Evolutionary conservation across 2,113 vertebrate species (phyloP).

Genomic region (Oreotragus oreotragus): DNA sequence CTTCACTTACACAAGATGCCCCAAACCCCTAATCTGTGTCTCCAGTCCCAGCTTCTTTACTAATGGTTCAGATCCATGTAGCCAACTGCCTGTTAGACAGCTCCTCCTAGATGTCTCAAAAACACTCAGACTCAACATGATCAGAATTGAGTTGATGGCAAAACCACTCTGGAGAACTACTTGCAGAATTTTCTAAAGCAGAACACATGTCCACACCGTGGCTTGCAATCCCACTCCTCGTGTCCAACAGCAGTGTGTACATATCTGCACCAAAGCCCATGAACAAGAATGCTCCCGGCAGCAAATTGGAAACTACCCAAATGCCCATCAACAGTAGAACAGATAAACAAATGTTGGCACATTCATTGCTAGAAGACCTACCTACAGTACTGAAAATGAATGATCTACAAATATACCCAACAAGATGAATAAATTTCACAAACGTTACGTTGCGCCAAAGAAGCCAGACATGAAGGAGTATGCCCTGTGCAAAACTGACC

Average conservation of each 20-base stretch:
- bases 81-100: not conserved
- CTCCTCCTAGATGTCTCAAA: not conserved
- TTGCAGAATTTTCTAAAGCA: not conserved
- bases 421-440: not conserved
- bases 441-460: not conserved
- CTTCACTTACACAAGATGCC: not conserved
- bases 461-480: not conserved
- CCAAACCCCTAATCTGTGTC: not conserved
- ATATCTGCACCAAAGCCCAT: not conserved
- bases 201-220: fast-evolving
- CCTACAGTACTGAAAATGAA: not conserved
- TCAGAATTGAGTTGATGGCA: not conserved
- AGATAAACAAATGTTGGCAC: not conserved
- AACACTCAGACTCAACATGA: not conserved
- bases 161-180: not conserved
- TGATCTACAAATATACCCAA: not conserved
- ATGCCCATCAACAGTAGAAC: not conserved
- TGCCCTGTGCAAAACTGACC: not conserved
- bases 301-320: not conserved
- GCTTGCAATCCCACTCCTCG: not conserved
- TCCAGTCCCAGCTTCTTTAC: not conserved
- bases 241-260: not conserved
- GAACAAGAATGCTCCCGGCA: not conserved
- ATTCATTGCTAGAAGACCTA: not conserved
- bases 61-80: not conserved